Base-by-base conservation (phyloP, 2,888 invertebrate species). In the Latheticus oryzae region DNA sequence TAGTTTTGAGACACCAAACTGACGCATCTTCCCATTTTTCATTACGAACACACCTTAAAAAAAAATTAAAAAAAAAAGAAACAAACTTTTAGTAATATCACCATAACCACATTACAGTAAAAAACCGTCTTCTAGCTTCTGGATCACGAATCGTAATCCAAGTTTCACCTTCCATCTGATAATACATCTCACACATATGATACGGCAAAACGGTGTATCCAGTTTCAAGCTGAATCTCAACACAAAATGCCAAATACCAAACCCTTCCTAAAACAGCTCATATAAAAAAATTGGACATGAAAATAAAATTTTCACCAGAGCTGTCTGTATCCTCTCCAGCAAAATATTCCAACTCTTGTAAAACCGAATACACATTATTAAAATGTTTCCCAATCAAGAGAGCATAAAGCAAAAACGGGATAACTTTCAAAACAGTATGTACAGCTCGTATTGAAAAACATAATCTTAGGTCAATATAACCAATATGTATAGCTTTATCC, bases 41-140 rank as follows among this genome's bases (percentile, higher is more conserved):
- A 26, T 79, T 78, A 64, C 87, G 76, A 7, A 85, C 73, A 19
- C 82, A 83, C 80, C 86, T 86, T 61, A 38, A 35, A 54, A 15
- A 5, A 28, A 5, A 28, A 9, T n/a, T 28, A 9, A 28, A 9
- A 28, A 28, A 1, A 1, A 9, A 28, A 28, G 5, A 9, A 28
- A 1, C 12, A 48, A 28, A 28, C 8, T 28, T 28, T n/a, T n/a
- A 5, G 9, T 42, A 9, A 7, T 24, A 47, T 59, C 74, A 85
- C 87, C 86, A 81, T 13, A 87, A 76, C 86, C 86, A 87, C 81
- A 86, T 83, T 32, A 77, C 77, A 3, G 81, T 80, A 54, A 82
- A 82, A 65, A 84, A 84, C 67, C 84, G 78, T 69, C 76, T 81
- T 47, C 82, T 82, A 0, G 84, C 82, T 56, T 83, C 82, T 0